These are phyloP conservation scores for Incurvaria masculella DNA, from an alignment of 2,888 invertebrate species.

Conservation along the genomic window DNA sequence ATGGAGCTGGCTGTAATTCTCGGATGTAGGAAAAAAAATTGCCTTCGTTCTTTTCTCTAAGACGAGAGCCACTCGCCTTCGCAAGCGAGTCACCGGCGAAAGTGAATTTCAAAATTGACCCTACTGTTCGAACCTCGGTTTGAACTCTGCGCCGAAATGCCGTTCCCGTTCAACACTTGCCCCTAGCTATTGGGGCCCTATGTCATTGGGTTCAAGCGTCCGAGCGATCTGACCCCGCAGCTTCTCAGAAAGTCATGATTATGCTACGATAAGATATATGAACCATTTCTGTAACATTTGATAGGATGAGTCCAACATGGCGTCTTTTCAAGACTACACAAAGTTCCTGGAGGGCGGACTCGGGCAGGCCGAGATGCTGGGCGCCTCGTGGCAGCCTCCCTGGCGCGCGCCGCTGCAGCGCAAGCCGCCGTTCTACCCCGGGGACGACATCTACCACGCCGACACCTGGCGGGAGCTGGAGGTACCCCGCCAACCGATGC, in stretches of 20 bases:
- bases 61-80: too few relatives aligned
- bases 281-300: not conserved
- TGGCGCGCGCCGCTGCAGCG: slow-evolving; percentile 58
- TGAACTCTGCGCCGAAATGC: not conserved
- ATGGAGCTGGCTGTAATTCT: too few relatives aligned
- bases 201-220: not conserved
- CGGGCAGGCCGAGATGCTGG: slow-evolving; percentile 55
- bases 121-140: not conserved
- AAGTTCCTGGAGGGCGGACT: slow-evolving; percentile 52
- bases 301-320: slow-evolving; percentile 45
- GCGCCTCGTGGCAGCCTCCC: slow-evolving; percentile 53
- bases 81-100: too few relatives aligned
- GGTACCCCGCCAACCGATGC: too few relatives aligned
- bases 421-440: slow-evolving; percentile 55
- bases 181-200: not conserved
- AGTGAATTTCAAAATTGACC: too few relatives aligned
- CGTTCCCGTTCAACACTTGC: not conserved
- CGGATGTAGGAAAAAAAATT: too few relatives aligned
- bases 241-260: not conserved
- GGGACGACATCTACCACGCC: slow-evolving; percentile 49
- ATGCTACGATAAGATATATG: too few relatives aligned
- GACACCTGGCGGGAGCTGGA: slow-evolving; percentile 52
- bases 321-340: slow-evolving; percentile 56
- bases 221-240: not conserved
- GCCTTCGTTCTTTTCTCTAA: too few relatives aligned